Evolutionary conservation across 2,888 invertebrate species (phyloP), one percentile per base, ranked within the genome.

Genomic region (Coenonympha glycerion): DNA sequence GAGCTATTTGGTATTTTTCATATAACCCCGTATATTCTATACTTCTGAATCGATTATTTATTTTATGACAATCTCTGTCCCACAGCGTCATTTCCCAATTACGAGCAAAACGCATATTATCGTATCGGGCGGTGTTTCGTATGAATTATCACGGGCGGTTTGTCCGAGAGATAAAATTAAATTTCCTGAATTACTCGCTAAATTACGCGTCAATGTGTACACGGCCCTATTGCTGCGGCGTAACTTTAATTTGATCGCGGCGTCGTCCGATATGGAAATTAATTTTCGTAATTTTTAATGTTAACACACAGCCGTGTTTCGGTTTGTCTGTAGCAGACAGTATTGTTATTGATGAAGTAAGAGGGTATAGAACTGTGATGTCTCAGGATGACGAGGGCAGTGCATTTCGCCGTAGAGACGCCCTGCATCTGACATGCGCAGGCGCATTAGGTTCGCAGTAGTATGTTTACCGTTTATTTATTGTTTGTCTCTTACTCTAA

Each of bases 101-200:
- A 52, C 50, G 44, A 53, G 51, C 55, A 55, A 47, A 39, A 24
- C 36, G n/a, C 24, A 24, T 45, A 22, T 16, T 36, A 50, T 49
- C 53, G 49, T 56, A 57, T 59, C 57, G 57, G 59, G 57, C 56
- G 61, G 63, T 60, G 66, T 66, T 73, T 66, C 69, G 61, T 67
- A 76, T 79, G 73, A 79, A 74, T 76, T 73, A 77, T 77, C 71
- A 64, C 65, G 60, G 56, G 64, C 60, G 70, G 72, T 68, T 75
- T 72, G 72, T 68, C 66, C 71, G n/a, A n/a, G 63, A 65, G 71
- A 75, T 79, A 75, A 78, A 79, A 80, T 83, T 77, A 73, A 79
- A 79, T 76, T 77, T 65, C 66, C 65, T 58, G 69, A 69, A 76
- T 78, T 74, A 75, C 66, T 62, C 72, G 76, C 72, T 73, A 74